Base-by-base conservation (phyloP, 2,888 invertebrate genomes). In the Smittia aterrima region DNA sequence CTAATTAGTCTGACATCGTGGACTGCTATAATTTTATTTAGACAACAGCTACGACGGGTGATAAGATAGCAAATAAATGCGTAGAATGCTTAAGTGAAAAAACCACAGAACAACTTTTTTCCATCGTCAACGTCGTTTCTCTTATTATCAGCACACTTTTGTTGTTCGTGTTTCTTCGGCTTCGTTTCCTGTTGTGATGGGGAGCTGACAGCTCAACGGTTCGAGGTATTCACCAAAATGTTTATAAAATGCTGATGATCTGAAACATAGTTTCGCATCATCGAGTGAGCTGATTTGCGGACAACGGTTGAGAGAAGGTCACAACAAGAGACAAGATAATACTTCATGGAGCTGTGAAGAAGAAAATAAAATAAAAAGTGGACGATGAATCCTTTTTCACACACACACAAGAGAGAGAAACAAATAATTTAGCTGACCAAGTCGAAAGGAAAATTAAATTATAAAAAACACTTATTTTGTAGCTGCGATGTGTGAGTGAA, bases 1-100 rank as follows among this genome's bases (percentile, higher is more conserved):
- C 25, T 76, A 62, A 75, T 76, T 62, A 74, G 20, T 70, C 67
- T 75, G 66, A 66, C 70, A 66, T 64, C 68, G 66, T 67, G 74
- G 72, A 68, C 64, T 54, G 70, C 70, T 38, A 67, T 75, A 75
- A 72, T 75, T 66, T 53, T 76, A 68, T 75, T 76, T 40, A 75
- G 53, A 70, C 53, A 53, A 70, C 70, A 70, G 70, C 70, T 53
- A 70, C 70, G 53, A 70, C 53, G 53, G 70, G 70, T 70, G 70
- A 70, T 70, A 70, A 70, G 70, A 70, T 70, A 70, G 53, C 70
- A 70, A 70, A 70, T 54, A 70, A 70, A 70, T 70, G 53, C 13
- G 24, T 70, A 70, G 27, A 53, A 41, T 47, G 54, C 25, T 41
- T 70, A 70, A 70, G 70, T 70, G 25, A 54, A 24, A 25, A 70